These are phyloP conservation scores for Chaunax sp. DNA, from an alignment of 2,797 vertebrate genomes.

Conservation along the genomic window DNA sequence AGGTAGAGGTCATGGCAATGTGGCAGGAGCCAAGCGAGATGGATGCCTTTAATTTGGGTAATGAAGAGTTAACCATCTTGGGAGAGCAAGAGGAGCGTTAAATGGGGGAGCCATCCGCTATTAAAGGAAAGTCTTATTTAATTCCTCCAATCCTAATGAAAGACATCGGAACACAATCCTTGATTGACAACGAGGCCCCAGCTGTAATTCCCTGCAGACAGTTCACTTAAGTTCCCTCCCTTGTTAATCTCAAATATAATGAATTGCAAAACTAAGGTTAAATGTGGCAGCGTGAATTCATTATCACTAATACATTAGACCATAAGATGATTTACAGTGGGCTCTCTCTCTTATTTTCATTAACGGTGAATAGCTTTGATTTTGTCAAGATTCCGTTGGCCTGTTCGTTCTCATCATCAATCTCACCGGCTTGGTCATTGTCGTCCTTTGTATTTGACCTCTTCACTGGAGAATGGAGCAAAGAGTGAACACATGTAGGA, in stretches of 20 bases:
- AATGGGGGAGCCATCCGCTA: constrained; percentile 76
- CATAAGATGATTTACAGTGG: constrained; percentile 86
- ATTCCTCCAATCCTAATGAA: constrained; percentile 84
- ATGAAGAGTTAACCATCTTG: constrained; percentile 88
- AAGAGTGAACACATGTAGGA: constrained; percentile 75
- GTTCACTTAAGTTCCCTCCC: constrained; percentile 84
- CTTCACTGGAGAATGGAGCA: constrained; percentile 68
- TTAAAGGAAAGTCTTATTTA: constrained; percentile 86
- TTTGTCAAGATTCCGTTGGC: constrained; percentile 73
- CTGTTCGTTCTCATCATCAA: constrained; percentile 76
- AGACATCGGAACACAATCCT: constrained; percentile 83
- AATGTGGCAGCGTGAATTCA: constrained; percentile 87
- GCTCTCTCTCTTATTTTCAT: constrained; percentile 83
- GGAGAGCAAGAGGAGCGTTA: constrained; percentile 80
- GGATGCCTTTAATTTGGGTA: constrained; percentile 89
- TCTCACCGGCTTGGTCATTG: constrained; percentile 78
- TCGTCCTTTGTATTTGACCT: constrained; percentile 80
- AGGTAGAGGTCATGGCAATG: constrained; percentile 86
- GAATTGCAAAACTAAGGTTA: constrained; percentile 90
- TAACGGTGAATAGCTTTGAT: constrained; percentile 84
- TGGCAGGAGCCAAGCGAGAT: constrained; percentile 83
- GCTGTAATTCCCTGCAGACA: constrained; percentile 85
- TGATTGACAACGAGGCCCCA: constrained; percentile 85
- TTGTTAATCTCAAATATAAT: constrained; percentile 89
- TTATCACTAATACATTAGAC: constrained; percentile 87